Percentiles rank a stretch among this genome's conserved stretches.
Evolutionary conservation across 2,888 invertebrate species (phyloP).

Genomic region (Eubasilissa splendida): DNA sequence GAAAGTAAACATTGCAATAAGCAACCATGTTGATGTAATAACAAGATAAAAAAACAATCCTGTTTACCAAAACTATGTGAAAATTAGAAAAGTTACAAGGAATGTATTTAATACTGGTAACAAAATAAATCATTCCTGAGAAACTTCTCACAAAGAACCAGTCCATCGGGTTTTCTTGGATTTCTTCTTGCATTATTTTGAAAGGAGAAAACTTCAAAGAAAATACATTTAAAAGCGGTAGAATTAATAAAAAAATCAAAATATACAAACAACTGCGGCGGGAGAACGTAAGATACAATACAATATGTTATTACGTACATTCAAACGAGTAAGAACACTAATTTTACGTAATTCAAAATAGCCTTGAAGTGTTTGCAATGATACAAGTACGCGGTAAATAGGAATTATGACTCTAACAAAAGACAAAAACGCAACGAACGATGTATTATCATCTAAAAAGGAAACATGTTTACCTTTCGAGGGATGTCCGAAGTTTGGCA

Average conservation of each 20-base stretch:
- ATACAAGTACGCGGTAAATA: background rate
- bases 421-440: background rate
- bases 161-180: no score
- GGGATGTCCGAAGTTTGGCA: slow-evolving; percentile 64
- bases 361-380: slow-evolving; percentile 24
- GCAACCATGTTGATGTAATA: no score
- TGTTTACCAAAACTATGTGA: no score
- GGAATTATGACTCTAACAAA: background rate
- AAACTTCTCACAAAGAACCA: no score
- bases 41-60: no score
- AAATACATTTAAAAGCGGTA: background rate
- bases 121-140: no score
- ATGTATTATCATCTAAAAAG: background rate
- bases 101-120: no score
- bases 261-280: background rate
- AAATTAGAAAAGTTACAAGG: no score
- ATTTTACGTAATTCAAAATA: slow-evolving; percentile 40
- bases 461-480: slow-evolving; percentile 64
- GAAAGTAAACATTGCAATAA: background rate
- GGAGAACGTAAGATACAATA: no score
- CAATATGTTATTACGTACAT: no score
- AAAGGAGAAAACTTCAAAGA: background rate
- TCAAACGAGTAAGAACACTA: background rate
- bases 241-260: background rate
- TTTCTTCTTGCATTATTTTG: background rate